phyloP scores from a whole-genome alignment of 1,140 invertebrate species.

The Periplaneta americana region DNA sequence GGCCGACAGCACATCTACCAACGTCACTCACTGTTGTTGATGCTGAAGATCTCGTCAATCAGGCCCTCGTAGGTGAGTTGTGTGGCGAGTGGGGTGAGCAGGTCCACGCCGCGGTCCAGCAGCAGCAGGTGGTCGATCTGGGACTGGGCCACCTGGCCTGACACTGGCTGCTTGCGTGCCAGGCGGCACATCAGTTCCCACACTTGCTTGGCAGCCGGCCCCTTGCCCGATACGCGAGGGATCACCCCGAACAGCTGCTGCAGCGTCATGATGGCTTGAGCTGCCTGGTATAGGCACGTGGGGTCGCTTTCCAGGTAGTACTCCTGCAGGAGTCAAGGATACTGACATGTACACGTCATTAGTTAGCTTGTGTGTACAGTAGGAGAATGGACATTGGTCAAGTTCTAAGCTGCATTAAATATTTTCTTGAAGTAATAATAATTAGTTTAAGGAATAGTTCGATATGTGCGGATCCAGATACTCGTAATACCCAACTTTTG shows the following conservation, averaged over 20 bases:
- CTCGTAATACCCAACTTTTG: too few relatives aligned
- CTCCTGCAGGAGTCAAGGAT: slow-evolving; percentile 50
- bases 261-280: slow-evolving; percentile 77
- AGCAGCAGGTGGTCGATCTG: slow-evolving; percentile 83
- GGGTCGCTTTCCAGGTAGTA: slow-evolving; percentile 83
- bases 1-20: not conserved
- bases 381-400: not conserved
- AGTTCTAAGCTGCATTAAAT: too few relatives aligned
- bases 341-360: too few relatives aligned
- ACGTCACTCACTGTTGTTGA: slow-evolving; percentile 50
- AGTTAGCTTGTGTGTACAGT: too few relatives aligned
- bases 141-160: not conserved
- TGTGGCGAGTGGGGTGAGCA: slow-evolving; percentile 86
- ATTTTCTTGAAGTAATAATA: not conserved
- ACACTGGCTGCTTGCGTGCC: slow-evolving; percentile 53
- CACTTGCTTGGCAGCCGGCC: slow-evolving; percentile 79
- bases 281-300: slow-evolving; percentile 81
- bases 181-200: slow-evolving; percentile 81
- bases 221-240: slow-evolving; percentile 85
- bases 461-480: too few relatives aligned
- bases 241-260: slow-evolving; percentile 88
- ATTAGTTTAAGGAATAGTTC: too few relatives aligned
- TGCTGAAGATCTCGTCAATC: slow-evolving; percentile 85
- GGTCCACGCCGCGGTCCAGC: slow-evolving; percentile 84
- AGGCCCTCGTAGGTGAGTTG: slow-evolving; percentile 97